Base-by-base conservation (phyloP, 2,113 vertebrate genomes). In the Callipepla californica region DNA sequence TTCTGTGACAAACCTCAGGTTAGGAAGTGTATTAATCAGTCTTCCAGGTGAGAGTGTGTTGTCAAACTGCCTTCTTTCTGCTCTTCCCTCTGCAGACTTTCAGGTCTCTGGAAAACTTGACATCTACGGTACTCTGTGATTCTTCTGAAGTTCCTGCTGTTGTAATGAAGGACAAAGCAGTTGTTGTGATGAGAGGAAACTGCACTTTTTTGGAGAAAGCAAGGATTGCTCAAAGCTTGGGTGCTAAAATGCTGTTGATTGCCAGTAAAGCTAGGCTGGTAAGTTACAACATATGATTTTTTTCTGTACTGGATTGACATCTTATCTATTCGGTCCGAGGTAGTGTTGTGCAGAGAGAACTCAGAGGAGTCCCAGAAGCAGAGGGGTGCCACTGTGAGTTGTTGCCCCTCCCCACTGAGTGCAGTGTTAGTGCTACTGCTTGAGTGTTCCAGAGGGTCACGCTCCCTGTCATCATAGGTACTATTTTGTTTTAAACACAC, bases 121-220 rank as follows among this genome's bases (percentile, higher is more conserved):
- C 96, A 6, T 97, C 94, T 53, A 98, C 88, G 7, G 18, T 87
- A 34, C 97, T 99, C 66, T 99, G 99, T 95, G 96, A 96, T 28
- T 1, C 16, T n/a, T 89, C 97, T 42, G 98, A 98, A 11, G 70
- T 97, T 89, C 96, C 82, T 66, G 65, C 97, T 42, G 96, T 21
- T 7, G 22, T 78, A 59, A 75, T 99, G 61, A 97, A 96, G 87
- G 98, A 97, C 73, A 98, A 97, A 91, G 98, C 98, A 2, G 80
- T 99, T 82, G 98, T 98, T 45, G 99, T 99, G 57, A 97, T 97
- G 97, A 96, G 97, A 44, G 99, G 98, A 14, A 94, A 97, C 32
- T 99, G 99, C 95, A 62, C 94, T 20, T 97, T 98, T 94, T 95
- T 97, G 88, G 98, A 98, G 91, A 99, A 99, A 94, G 99, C 98